Conservation (phyloP, 2,113 vertebrate genomes). For the Pyrgilauda ruficollis region DNA sequence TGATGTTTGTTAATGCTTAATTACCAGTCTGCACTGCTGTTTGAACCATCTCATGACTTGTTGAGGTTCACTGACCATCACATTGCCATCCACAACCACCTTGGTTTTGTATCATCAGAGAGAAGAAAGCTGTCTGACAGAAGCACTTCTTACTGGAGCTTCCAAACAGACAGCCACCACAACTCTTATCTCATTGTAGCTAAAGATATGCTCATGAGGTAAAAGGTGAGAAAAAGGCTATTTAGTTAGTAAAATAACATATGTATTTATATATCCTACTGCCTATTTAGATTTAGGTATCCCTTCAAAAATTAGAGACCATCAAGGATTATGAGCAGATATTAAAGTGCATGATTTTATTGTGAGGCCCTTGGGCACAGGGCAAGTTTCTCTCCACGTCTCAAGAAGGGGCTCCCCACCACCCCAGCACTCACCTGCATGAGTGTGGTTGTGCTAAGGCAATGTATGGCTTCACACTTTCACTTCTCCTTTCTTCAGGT, state of each 20-base stretch:
- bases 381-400: not conserved
- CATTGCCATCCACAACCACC: not conserved
- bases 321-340: not conserved
- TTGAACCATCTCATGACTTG: not conserved
- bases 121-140: not conserved
- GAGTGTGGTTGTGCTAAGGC: not conserved
- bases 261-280: not conserved
- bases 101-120: not conserved
- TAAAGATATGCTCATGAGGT: not conserved
- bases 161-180: not conserved
- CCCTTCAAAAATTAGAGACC: not conserved
- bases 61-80: not conserved
- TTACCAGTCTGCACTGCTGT: not conserved
- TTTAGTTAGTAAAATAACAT: not conserved
- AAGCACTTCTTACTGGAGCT: not conserved
- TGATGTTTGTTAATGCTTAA: not conserved
- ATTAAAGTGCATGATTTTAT: not conserved
- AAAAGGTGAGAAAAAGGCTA: not conserved
- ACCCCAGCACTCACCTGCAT: accelerated
- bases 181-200: not conserved
- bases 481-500: not conserved
- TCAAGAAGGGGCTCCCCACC: not conserved
- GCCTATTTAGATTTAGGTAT: not conserved
- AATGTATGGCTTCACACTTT: not conserved
- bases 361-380: not conserved